Base-by-base conservation (phyloP, 2,888 invertebrate species). In the Lottia gigantea region DNA sequence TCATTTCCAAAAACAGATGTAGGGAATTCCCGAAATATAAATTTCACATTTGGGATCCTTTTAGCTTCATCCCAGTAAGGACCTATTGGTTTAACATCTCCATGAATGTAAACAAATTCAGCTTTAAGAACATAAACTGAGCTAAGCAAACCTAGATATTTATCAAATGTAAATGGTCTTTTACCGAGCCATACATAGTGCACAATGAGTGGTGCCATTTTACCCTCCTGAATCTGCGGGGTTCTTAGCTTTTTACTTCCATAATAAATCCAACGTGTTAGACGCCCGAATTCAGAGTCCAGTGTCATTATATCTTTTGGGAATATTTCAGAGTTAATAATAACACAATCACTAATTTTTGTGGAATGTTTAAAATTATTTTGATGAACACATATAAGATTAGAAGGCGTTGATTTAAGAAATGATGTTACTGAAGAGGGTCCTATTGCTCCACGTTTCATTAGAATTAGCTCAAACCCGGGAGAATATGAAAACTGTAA, bases 171-270 rank as follows among this genome's bases (percentile, higher is more conserved):
- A 69, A 85, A 73, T n/a, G 66, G 14, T 11, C 76, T 71, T 25
- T 80, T 77, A 0, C 83, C 85, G 14, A 84, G 66, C 83, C 84
- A 84, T 11, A 84, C 79, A 76, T 84, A 84, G 68, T 85, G 85
- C 16, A 78, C 83, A 25, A 85, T 83, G 64, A 83, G 83, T 8
- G 85, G 85, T 0, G 71, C 73, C 49, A 69, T 46, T 16, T 74
- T 72, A 40, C 73, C 68, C 26, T 73, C 75, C 14, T 49, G 55
- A 40, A 40, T 40, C 19, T 23, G 0, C 3, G 81, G 78, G n/a
- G 67, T 63, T 8, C 71, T 62, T 15, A 74, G 68, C 23, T 77
- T 70, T 16, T 74, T 72, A 14, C 73, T 74, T 2, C 83, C 83
- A 74, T 82, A 83, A 62, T 76, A 79, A 40, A 83, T 62, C 66